Percentiles rank a stretch among this genome's conserved stretches.
Evolutionary conservation across 1,140 invertebrate species (phyloP).

Genomic region (Penaeus japonicus): DNA sequence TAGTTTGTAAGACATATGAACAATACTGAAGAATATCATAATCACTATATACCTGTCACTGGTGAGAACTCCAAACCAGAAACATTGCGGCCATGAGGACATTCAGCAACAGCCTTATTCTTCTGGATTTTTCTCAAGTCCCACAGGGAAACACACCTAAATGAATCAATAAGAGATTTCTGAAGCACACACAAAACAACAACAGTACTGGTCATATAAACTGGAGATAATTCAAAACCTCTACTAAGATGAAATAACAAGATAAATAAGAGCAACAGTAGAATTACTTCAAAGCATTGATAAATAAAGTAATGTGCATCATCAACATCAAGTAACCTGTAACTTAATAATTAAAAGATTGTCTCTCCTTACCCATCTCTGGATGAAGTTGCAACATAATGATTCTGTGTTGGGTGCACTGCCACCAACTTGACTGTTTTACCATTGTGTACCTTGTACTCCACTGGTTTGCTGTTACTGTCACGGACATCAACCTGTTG

Average conservation of each 20-base stretch:
- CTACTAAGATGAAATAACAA: too few relatives aligned
- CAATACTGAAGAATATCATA: background rate
- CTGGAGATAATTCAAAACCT: too few relatives aligned
- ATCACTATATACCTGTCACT: constrained; percentile 2
- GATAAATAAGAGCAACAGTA: background rate
- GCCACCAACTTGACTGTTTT: constrained; percentile 42
- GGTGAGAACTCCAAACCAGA: constrained; percentile 46
- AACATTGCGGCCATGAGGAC: background rate
- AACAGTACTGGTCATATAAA: too few relatives aligned
- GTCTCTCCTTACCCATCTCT: background rate
- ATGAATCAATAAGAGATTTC: background rate
- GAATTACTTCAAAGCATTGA: too few relatives aligned
- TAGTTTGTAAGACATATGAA: background rate
- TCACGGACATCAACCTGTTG: constrained; percentile 10
- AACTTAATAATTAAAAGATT: background rate
- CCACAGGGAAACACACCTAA: constrained; percentile 37
- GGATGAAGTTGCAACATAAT: constrained; percentile 41
- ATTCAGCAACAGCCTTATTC: constrained; percentile 18
- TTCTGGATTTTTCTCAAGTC: constrained; percentile 17
- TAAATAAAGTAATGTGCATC: too few relatives aligned
- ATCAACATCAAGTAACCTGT: background rate
- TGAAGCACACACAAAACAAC: background rate
- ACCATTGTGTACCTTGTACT: background rate
- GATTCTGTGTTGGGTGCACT: constrained; percentile 17
- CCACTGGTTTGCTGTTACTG: background rate